phyloP scores from a whole-genome alignment of 1,140 invertebrate species.

The Dryas iulia region DNA sequence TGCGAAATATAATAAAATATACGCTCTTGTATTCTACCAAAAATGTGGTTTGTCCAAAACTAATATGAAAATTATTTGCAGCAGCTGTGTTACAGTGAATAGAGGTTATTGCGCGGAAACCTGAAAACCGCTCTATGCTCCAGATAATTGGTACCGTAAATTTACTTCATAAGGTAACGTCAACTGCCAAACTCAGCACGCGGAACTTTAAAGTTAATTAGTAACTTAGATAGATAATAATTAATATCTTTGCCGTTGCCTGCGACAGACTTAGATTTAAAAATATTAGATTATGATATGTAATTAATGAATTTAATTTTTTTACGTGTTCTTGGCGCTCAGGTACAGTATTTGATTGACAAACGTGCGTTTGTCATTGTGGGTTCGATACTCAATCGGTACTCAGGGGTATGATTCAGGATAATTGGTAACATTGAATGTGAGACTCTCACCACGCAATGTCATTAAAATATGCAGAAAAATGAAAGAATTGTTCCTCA shows the following conservation, averaged over 20 bases:
- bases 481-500: too few relatives aligned
- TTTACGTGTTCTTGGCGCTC: too few relatives aligned
- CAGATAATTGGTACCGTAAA: slow-evolving; percentile 56
- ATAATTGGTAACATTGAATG: too few relatives aligned
- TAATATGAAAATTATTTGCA: slow-evolving; percentile 27
- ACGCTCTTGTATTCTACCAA: slow-evolving; percentile 19
- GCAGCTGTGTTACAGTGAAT: slow-evolving; percentile 17
- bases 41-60: slow-evolving; percentile 24
- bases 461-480: too few relatives aligned
- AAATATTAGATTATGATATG: neutral
- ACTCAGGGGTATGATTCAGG: too few relatives aligned
- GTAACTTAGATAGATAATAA: slow-evolving; percentile 67
- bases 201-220: slow-evolving; percentile 69
- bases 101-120: slow-evolving; percentile 27
- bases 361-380: too few relatives aligned
- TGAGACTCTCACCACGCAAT: too few relatives aligned
- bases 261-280: slow-evolving; percentile 18
- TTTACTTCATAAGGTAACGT: slow-evolving; percentile 49
- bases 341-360: too few relatives aligned
- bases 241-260: slow-evolving; percentile 50
- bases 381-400: too few relatives aligned
- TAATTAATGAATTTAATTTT: too few relatives aligned
- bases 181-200: slow-evolving; percentile 66
- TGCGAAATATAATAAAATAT: slow-evolving; percentile 2
- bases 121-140: slow-evolving; percentile 29